Evolutionary conservation across 1,140 invertebrate genomes (phyloP), one percentile per base, ranked within the genome.

Genomic region (Drosophila quadrilineata): DNA sequence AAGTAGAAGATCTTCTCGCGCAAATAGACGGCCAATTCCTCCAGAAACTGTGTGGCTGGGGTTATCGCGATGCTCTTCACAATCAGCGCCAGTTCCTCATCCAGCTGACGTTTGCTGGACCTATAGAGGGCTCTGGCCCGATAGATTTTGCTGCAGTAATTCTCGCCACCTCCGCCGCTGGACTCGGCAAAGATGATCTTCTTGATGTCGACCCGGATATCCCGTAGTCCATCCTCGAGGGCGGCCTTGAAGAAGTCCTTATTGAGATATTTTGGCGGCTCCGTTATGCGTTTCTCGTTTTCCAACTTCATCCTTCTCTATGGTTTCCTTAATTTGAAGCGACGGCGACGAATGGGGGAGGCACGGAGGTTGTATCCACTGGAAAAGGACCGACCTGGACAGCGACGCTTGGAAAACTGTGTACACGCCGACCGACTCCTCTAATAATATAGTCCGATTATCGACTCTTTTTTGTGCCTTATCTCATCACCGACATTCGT

Each of bases 131-230:
- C 87, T 14, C 38, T 69, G 8, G 74, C 87, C 8, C 87, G 59
- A 36, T 89, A 89, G 31, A 89, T 89, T n/a, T 88, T 86, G 24
- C 87, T 89, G 65, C 87, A 89, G 35, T 89, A 89, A 14, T 89
- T 89, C 38, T 89, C 87, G 1, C 79, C 79, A 3, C 86, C 86
- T 1, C 87, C 84, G 6, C 79, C 80, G 26, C 63, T 87, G 0
- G 77, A 69, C 8, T 89, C 76, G 17, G 68, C 59, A 16, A 89
- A 89, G 14, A 84, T 70, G 6, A 89, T 87, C 49, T 85, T 87
- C 36, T 87, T 88, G 31, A 89, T 87, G 41, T 87, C 82, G 24
- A 89, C 68, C 2, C 72, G 59, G 68, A 79, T 86, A 14, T 87
- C 87, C 9, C 87, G 54, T 3, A 89, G 43, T 0, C 87, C 87